Evolutionary conservation across 2,797 vertebrate species (phyloP), one percentile per base, ranked within the genome.

Genomic region (Paedocypris micromegethes): DNA sequence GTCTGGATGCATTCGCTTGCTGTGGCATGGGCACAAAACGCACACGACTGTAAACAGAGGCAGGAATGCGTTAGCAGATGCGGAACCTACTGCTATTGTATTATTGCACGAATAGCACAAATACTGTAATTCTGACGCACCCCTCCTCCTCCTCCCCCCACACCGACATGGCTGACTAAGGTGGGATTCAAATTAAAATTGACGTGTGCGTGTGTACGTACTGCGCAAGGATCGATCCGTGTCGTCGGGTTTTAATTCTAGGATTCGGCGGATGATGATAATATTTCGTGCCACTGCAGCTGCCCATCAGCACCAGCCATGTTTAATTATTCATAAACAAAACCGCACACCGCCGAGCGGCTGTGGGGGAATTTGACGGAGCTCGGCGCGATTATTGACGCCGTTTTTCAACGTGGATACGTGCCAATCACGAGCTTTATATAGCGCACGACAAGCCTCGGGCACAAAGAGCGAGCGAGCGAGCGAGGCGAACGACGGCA

Each of bases 81-180:
- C 23, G 23, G 23, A 23, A 23, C 23, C 82, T 83, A 86, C 77
- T 62, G 63, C 5, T 56, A 58, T 49, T 47, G 47, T 55, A 54
- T 53, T 46, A 88, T 86, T 86, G 78, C 87, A 88, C 85, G 87
- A 77, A 77, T 57, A 74, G 54, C 46, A 37, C 54, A 43, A 4
- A 58, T 51, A 59, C 47, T 53, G 42, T 52, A 44, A 8, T 48
- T 6, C 23, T 39, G 4, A 61, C 55, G 44, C 66, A 55, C 39
- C 3, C 5, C 2, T 9, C n/a, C 56, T 54, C n/a, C 56, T 54
- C 46, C 38, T 58, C 4, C 6, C 23, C 5, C 45, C 5, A 9
- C 4, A 37, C 50, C 53, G 23, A 72, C 56, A 49, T 39, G 63
- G 57, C 63, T 66, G 63, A 50, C 41, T 49, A 45, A 5, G 60